Evolutionary conservation across 2,888 invertebrate genomes (phyloP).

Genomic region (Drosophila ezoana): DNA sequence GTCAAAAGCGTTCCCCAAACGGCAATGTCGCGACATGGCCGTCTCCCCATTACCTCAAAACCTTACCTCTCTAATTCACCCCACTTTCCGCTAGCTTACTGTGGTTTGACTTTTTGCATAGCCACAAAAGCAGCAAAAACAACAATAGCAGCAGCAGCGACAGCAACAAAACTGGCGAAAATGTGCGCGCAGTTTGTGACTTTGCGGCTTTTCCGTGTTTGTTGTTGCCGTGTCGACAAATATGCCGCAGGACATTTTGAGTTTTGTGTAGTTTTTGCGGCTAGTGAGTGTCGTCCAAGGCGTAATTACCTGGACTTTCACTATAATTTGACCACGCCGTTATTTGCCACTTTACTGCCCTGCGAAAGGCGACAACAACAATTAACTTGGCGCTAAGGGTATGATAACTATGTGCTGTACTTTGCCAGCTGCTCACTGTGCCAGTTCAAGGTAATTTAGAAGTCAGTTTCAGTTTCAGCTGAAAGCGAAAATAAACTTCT

Average conservation of each 20-base stretch:
- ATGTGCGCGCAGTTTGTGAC: conserved; percentile 72
- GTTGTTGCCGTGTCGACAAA: conserved; percentile 65
- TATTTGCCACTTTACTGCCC: conserved; percentile 64
- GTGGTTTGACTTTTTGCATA: conserved; percentile 63
- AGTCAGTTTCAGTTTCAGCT: too few species aligned
- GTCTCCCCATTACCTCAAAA: conserved; percentile 2
- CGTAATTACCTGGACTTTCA: conserved; percentile 75
- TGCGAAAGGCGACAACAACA: conserved; percentile 38
- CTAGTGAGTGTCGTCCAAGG: conserved; percentile 57
- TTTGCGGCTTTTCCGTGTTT: conserved; percentile 34
- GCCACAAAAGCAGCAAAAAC: conserved; percentile 56
- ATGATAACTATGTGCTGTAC: conserved; percentile 50
- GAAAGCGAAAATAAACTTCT: too few species aligned
- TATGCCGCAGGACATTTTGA: conserved; percentile 66
- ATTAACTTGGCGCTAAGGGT: conserved; percentile 42
- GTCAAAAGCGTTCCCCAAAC: conserved; percentile 80
- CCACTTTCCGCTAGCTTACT: conserved; percentile 7
- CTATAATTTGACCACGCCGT: conserved; percentile 67
- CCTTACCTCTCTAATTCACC: neutral
- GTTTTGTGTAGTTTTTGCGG: conserved; percentile 50
- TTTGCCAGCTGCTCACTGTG: conserved; percentile 19
- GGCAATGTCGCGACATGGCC: conserved; percentile 69
- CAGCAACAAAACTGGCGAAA: conserved; percentile 61
- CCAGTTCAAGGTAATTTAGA: conserved; percentile 6
- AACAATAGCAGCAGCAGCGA: conserved; percentile 17